A percentile compares a stretch with the other conserved stretches of the same genome.
phyloP scores from a whole-genome alignment of 2,888 invertebrate species.

The Pseudococcus viburni region DNA sequence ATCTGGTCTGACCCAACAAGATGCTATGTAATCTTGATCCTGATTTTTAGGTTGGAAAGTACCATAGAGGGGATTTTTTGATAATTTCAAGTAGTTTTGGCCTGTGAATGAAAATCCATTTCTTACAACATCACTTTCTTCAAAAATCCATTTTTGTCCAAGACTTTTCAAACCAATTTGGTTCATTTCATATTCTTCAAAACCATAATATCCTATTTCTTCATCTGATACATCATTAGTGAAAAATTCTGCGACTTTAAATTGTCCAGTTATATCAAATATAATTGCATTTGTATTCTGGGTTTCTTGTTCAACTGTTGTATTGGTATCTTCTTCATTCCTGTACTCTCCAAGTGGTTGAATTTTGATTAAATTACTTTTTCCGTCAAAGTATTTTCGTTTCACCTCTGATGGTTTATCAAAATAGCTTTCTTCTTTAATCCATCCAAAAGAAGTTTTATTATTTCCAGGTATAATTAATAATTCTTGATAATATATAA shows the following conservation, averaged over 20 bases:
- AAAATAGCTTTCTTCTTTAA: not conserved
- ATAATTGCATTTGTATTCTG: not conserved
- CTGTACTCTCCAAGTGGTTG: not conserved
- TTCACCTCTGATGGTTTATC: not conserved
- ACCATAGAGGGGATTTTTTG: not conserved
- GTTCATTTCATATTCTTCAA: not conserved
- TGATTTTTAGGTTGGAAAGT: not conserved
- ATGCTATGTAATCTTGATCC: not conserved
- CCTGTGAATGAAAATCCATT: not conserved
- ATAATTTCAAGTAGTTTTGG: not conserved
- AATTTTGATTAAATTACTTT: not conserved
- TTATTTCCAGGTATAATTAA: not conserved
- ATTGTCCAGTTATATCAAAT: not conserved
- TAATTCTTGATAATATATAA: not conserved
- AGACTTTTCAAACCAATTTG: not conserved
- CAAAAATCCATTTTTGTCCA: not conserved
- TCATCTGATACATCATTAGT: not conserved
- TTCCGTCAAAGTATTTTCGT: not conserved
- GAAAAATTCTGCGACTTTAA: not conserved
- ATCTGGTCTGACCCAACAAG: not conserved
- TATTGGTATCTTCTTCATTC: not conserved
- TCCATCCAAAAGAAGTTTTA: not conserved
- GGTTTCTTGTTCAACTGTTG: not conserved
- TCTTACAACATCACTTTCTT: not conserved
- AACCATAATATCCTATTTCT: not conserved